A percentile compares a stretch with the other conserved stretches of the same genome.
Conservation (phyloP, 2,113 vertebrate species). For the Anguilla japonica region DNA sequence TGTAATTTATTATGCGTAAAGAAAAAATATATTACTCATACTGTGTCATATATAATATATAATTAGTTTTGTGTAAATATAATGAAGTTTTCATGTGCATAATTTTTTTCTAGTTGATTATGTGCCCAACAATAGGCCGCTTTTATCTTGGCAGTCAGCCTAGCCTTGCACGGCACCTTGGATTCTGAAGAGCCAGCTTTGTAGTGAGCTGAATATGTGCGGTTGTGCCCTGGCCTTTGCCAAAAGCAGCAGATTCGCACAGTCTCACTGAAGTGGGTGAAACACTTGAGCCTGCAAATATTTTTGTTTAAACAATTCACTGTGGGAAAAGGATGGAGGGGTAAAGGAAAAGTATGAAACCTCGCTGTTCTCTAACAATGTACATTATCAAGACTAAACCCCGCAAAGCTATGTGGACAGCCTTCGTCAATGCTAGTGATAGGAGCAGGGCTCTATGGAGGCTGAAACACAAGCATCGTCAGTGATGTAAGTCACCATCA, state of each 20-base stretch:
- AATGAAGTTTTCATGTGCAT: neutral
- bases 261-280: conserved; percentile 11
- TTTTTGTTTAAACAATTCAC: conserved; percentile 18
- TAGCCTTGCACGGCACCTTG: conserved; percentile 18
- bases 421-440: neutral
- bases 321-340: conserved; percentile 6
- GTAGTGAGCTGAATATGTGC: conserved; percentile 18
- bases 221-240: neutral
- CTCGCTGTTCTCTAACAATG: conserved; percentile 19
- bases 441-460: neutral
- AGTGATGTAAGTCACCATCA: neutral
- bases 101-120: neutral
- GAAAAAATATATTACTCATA: too few species aligned
- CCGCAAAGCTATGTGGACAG: too few species aligned
- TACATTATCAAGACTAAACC: neutral
- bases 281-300: conserved; percentile 3
- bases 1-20: too few species aligned
- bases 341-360: neutral
- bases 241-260: neutral
- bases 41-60: neutral
- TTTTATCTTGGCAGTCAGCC: neutral
- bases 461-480: neutral
- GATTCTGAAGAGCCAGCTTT: conserved; percentile 25
- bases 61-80: neutral
- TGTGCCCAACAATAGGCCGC: neutral